phyloP scores from a whole-genome alignment of 1,140 invertebrate species.

The Trichonephila inaurata region DNA sequence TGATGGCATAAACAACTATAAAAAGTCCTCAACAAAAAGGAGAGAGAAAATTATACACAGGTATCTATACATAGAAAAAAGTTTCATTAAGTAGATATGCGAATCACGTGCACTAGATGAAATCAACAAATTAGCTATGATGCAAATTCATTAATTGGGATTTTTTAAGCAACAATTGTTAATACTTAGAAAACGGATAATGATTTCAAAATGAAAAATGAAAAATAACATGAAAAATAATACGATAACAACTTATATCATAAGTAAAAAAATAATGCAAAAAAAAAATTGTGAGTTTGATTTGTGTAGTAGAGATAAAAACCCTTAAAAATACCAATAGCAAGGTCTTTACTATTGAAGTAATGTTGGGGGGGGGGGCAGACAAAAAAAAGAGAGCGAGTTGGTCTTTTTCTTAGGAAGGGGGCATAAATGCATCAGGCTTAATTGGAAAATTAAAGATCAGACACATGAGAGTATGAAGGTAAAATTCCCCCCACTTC shows the following conservation, averaged over 20 bases:
- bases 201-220: not conserved
- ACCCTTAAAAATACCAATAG: not conserved
- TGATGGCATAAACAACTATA: no score
- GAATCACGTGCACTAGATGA: no score
- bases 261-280: not conserved
- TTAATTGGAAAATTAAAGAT: not conserved
- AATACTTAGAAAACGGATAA: not conserved
- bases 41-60: no score
- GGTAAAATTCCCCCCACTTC: not conserved
- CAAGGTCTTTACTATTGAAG: not conserved
- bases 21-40: no score
- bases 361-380: no score
- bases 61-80: no score
- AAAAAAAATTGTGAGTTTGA: not conserved
- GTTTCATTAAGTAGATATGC: no score
- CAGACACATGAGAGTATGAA: slow-evolving; percentile 13
- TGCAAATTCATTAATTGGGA: no score
- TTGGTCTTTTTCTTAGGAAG: not conserved
- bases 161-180: not conserved
- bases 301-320: not conserved
- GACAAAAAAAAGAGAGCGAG: not conserved
- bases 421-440: not conserved
- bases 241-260: not conserved
- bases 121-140: no score
- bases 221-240: not conserved